Evolutionary conservation across 2,113 vertebrate species (phyloP).

Genomic region (Channa argus): DNA sequence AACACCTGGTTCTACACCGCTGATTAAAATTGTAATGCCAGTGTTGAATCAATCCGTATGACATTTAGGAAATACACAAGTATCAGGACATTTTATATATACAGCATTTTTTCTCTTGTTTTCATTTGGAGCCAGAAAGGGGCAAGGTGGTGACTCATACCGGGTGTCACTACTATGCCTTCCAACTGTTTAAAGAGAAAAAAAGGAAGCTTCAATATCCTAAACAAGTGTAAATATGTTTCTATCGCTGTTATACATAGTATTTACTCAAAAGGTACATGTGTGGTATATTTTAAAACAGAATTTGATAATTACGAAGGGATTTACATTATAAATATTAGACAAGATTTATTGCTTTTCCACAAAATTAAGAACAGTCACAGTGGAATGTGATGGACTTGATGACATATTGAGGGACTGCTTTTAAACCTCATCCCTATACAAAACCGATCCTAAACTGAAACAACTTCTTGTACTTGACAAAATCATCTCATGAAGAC

Average conservation of each 20-base stretch:
- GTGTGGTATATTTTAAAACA: conserved; percentile 5
- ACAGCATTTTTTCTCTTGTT: conserved; percentile 71
- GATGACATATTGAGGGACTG: background rate
- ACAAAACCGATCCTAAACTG: background rate
- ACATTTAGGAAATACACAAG: conserved; percentile 87
- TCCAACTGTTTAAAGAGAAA: conserved; percentile 75
- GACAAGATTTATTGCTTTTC: background rate
- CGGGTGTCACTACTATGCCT: conserved; percentile 71
- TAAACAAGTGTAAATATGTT: conserved; percentile 52
- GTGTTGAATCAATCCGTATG: conserved; percentile 87
- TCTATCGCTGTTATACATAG: conserved; percentile 27
- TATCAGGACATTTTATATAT: conserved; percentile 78
- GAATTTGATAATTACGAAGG: conserved; percentile 5
- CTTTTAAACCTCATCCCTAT: background rate
- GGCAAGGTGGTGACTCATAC: conserved; percentile 64
- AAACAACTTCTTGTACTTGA: background rate
- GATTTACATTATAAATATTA: background rate
- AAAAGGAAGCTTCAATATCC: conserved; percentile 66
- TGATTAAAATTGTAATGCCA: conserved; percentile 89
- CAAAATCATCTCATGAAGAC: conserved; percentile 10
- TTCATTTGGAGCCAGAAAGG: conserved; percentile 71
- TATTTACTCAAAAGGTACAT: conserved; percentile 30
- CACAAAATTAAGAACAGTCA: background rate
- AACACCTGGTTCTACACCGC: conserved; percentile 87
- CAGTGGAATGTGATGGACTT: background rate